These are phyloP conservation scores for Tholera decimalis DNA, from an alignment of 2,888 invertebrate species.

Conservation along the genomic window DNA sequence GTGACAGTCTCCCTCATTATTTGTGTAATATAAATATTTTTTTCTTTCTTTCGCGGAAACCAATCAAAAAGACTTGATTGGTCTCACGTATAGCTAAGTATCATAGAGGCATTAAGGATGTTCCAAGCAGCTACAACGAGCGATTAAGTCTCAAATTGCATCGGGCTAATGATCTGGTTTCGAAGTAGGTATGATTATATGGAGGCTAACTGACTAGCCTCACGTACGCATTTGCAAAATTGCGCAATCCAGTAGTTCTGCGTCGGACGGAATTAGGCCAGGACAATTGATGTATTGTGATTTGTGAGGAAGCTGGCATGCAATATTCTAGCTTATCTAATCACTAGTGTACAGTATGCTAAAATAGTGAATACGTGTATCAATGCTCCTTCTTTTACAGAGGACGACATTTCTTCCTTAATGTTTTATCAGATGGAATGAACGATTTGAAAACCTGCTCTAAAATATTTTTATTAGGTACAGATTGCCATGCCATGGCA, in stretches of 20 bases:
- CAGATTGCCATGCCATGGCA: constrained; percentile 4
- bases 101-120: not conserved
- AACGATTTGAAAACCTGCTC: not conserved
- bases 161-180: constrained; percentile 9
- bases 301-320: not conserved
- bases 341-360: not conserved
- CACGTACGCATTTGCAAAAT: constrained; percentile 47
- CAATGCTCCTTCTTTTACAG: not conserved
- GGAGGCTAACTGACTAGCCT: constrained; percentile 1
- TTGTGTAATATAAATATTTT: too few relatives aligned
- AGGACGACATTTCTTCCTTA: not conserved
- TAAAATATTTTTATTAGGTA: not conserved
- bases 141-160: not conserved
- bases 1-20: not conserved
- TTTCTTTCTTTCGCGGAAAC: too few relatives aligned
- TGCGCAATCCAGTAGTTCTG: constrained; percentile 12
- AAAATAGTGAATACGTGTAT: not conserved
- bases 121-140: not conserved
- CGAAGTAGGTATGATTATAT: not conserved
- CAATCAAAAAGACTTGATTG: not conserved
- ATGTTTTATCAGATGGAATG: not conserved
- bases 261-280: constrained; percentile 21
- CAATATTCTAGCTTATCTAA: not conserved
- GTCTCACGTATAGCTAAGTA: not conserved
- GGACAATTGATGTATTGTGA: constrained; percentile 4